A percentile compares a stretch with the other conserved stretches of the same genome.
phyloP scores from a whole-genome alignment of 2,888 invertebrate genomes.

The Drepana falcataria region DNA sequence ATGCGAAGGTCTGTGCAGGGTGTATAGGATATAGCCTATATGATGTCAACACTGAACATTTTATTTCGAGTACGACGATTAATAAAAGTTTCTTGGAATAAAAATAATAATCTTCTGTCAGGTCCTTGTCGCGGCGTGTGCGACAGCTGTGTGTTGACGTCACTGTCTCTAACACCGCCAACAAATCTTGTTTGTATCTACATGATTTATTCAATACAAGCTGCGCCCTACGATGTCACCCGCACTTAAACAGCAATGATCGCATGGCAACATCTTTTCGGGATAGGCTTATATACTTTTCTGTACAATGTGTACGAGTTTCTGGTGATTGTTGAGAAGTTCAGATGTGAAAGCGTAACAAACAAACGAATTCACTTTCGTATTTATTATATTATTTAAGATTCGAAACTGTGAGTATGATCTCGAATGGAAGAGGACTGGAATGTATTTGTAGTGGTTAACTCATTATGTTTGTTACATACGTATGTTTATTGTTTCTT shows the following conservation, averaged over 20 bases:
- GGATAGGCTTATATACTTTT: too few relatives aligned
- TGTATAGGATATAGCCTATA: slow-evolving; percentile 11
- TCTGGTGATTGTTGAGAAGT: too few relatives aligned
- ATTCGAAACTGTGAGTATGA: slow-evolving; percentile 20
- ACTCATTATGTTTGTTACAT: background rate
- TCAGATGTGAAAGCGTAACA: too few relatives aligned
- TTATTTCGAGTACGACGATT: slow-evolving; percentile 28
- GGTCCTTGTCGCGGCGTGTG: slow-evolving; percentile 28
- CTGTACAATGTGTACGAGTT: too few relatives aligned
- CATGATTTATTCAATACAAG: slow-evolving; percentile 30
- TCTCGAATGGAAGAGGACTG: slow-evolving; percentile 6
- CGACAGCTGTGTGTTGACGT: slow-evolving; percentile 48
- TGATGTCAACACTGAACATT: slow-evolving; percentile 19
- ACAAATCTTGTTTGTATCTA: slow-evolving; percentile 31
- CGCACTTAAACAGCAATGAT: too few relatives aligned
- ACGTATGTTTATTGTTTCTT: background rate
- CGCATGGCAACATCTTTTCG: too few relatives aligned
- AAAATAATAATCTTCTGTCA: slow-evolving; percentile 29
- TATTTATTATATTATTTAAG: background rate
- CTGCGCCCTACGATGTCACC: too few relatives aligned
- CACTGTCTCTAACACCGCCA: slow-evolving; percentile 35
- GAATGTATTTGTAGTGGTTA: background rate
- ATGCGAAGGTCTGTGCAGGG: slow-evolving; percentile 22
- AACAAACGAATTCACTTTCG: too few relatives aligned
- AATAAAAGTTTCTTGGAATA: slow-evolving; percentile 31